Percentiles rank a stretch among this genome's conserved stretches.
Evolutionary conservation across 2,113 vertebrate genomes (phyloP).

Genomic region (Hippocampus mohnikei): DNA sequence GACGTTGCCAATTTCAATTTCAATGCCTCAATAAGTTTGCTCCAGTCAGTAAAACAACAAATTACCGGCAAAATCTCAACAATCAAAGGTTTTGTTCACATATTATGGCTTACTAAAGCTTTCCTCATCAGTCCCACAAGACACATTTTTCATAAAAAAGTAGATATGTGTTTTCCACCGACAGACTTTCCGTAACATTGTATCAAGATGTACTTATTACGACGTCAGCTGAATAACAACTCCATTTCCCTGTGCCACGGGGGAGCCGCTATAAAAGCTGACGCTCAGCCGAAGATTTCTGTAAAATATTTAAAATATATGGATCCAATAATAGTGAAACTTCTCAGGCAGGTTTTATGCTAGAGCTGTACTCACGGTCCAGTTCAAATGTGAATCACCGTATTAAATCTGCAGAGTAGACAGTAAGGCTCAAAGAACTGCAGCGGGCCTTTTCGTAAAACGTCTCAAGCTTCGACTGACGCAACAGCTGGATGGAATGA

Average conservation of each 20-base stretch:
- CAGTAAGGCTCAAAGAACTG: background rate
- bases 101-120: slow-evolving; percentile 15
- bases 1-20: too few relatives aligned
- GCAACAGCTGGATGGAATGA: too few relatives aligned
- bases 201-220: background rate
- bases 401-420: background rate
- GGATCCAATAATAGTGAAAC: background rate
- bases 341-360: background rate
- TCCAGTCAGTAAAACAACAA: background rate
- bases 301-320: background rate
- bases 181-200: too few relatives aligned
- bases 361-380: background rate
- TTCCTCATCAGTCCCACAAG: background rate
- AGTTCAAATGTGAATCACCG: background rate
- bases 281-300: background rate
- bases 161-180: too few relatives aligned
- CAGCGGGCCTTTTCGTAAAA: background rate
- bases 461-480: too few relatives aligned
- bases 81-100: slow-evolving; percentile 4
- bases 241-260: background rate
- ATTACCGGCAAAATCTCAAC: background rate
- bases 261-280: background rate
- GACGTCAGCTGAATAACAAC: too few relatives aligned
- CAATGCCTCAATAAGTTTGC: too few relatives aligned
- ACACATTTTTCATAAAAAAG: slow-evolving; percentile 3